Evolutionary conservation across 1,140 invertebrate species (phyloP).

Genomic region (Drosophila kikkawai): DNA sequence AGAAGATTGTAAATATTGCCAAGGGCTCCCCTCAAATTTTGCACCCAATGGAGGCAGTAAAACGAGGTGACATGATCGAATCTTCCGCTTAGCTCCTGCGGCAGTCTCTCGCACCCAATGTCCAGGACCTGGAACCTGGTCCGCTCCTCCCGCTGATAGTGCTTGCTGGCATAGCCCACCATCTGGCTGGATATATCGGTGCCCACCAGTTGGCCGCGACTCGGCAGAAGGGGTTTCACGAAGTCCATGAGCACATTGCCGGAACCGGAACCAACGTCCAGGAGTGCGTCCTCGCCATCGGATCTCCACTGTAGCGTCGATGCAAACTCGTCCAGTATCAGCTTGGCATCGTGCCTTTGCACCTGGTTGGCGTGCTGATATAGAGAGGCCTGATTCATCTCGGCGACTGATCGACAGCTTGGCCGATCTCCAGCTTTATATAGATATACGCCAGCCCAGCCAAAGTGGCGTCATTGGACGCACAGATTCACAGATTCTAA

Average conservation of each 20-base stretch:
- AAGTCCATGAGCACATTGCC: constrained; percentile 90
- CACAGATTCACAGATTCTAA: constrained; percentile 8
- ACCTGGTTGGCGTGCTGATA: constrained; percentile 87
- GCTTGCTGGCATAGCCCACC: constrained; percentile 88
- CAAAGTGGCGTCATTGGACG: constrained; percentile 25
- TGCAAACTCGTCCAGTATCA: constrained; percentile 89
- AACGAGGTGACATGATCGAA: constrained; percentile 92
- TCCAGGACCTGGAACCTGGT: constrained; percentile 89
- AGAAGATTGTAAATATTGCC: constrained; percentile 57
- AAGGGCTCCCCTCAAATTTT: constrained; percentile 88
- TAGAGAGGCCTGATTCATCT: constrained; percentile 79
- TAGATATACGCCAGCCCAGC: constrained; percentile 32
- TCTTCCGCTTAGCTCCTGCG: constrained; percentile 69
- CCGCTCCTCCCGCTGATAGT: constrained; percentile 75
- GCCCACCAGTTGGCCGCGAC: constrained; percentile 86
- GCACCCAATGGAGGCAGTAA: constrained; percentile 93
- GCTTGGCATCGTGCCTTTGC: constrained; percentile 89
- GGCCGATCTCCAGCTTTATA: constrained; percentile 56
- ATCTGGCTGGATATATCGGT: constrained; percentile 90
- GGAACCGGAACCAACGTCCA: constrained; percentile 93
- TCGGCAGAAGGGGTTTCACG: constrained; percentile 88
- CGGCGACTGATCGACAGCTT: constrained; percentile 45
- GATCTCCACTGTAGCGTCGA: constrained; percentile 87
- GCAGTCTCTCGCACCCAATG: constrained; percentile 86
- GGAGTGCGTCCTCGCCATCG: constrained; percentile 86